Evolutionary conservation across 2,113 vertebrate genomes (phyloP), one percentile per base, ranked within the genome.

Genomic region (human): DNA sequence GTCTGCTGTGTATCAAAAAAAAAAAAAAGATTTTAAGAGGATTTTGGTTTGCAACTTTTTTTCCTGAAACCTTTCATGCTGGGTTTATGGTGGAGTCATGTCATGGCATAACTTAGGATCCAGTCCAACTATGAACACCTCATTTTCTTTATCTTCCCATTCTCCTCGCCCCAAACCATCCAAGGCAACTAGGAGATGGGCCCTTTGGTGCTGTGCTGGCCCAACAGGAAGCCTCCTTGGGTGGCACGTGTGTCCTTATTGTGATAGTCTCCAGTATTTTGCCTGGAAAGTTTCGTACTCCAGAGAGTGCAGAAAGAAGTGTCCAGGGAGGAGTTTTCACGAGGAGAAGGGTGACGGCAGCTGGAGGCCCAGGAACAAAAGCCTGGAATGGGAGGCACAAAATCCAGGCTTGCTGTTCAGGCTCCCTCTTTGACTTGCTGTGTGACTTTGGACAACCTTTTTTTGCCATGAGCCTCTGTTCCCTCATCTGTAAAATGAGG

Each of bases 201-300:
- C 70, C 27, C 14, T 27, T 6, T 40, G 40, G 13, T 16, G 9
- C 35, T 4, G 52, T 17, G 13, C 59, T 8, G 10, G 68, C 30
- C 22, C 38, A 4, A 8, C 48, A n/a, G 10, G 85, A 38, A 43
- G 48, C 48, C 43, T 45, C 27, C 12, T 0, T 7, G 16, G 22
- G 25, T 32, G 48, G 86, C 61, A 8, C 17, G 0, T 0, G 0
- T 7, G 25, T 50, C 18, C 40, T 52, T n/a, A 35, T 2, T 45
- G 27, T 57, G 12, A 70, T 6, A 10, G 23, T 57, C 43, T 35
- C 68, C 18, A 32, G 9, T 1, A 11, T n/a, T 84, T 76, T 78
- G 23, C 17, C 48, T 55, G 48, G 5, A 25, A 11, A 17, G 68
- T 27, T 38, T 76, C 61, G 1, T 38, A n/a, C 48, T 50, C 55